These are phyloP conservation scores for Indicator indicator DNA, from an alignment of 2,113 vertebrate genomes.

Conservation along the genomic window DNA sequence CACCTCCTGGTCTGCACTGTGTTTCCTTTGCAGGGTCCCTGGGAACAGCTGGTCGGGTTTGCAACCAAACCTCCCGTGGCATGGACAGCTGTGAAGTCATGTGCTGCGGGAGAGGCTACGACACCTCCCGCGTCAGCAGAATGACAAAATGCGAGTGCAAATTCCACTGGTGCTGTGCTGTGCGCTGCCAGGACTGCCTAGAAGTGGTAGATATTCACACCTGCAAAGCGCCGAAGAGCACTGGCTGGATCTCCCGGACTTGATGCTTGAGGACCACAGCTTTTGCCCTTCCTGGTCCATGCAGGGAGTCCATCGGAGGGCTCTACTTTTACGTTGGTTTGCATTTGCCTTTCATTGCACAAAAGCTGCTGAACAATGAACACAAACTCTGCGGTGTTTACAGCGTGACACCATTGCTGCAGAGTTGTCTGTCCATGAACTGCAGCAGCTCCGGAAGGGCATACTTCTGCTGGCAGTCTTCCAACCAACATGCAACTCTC, in stretches of 20 bases:
- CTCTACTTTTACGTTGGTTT: background rate
- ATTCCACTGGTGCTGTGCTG: slow-evolving; percentile 96
- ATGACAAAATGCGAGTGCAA: slow-evolving; percentile 94
- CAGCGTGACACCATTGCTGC: background rate
- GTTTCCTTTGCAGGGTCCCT: slow-evolving; percentile 80
- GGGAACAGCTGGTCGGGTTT: slow-evolving; percentile 89
- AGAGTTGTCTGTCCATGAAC: background rate
- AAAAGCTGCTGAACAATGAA: background rate
- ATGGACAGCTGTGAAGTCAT: slow-evolving; percentile 95
- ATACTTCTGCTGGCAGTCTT: background rate
- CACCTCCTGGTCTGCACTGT: background rate
- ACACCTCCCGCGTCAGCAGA: slow-evolving; percentile 87
- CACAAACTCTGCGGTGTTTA: background rate
- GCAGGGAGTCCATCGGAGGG: background rate
- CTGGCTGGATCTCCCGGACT: slow-evolving; percentile 64
- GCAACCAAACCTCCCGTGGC: slow-evolving; percentile 88
- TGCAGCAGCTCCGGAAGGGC: background rate
- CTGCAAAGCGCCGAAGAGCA: slow-evolving; percentile 87
- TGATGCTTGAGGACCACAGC: slow-evolving; percentile 42
- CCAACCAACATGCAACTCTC: background rate
- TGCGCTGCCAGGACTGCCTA: slow-evolving; percentile 92
- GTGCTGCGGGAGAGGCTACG: slow-evolving; percentile 95
- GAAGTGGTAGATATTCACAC: slow-evolving; percentile 91
- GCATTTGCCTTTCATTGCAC: background rate
- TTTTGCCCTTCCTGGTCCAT: background rate